A percentile compares a stretch with the other conserved stretches of the same genome.
Evolutionary conservation across 2,113 vertebrate genomes (phyloP).

Genomic region (Elgaria multicarinata): DNA sequence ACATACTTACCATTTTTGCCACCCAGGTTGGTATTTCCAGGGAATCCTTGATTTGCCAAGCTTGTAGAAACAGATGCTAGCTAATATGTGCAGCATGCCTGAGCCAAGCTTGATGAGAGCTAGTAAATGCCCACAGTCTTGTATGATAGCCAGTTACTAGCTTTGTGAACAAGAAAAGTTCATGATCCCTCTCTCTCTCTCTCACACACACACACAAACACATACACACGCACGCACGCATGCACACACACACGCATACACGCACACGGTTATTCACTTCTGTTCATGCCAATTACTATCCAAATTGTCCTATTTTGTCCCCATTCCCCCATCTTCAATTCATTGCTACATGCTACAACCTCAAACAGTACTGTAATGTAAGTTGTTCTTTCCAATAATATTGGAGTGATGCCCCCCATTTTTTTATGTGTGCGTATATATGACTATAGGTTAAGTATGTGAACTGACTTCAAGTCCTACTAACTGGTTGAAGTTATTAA

Average conservation of each 20-base stretch:
- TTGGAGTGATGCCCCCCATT: not conserved
- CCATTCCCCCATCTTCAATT: not conserved
- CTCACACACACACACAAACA: too few relatives aligned
- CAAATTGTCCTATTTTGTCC: not conserved
- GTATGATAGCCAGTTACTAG: not conserved
- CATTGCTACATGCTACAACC: not conserved
- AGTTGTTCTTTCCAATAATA: not conserved
- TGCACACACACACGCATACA: accelerated
- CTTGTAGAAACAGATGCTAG: not conserved
- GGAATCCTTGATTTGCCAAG: not conserved
- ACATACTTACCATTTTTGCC: not conserved
- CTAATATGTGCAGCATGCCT: not conserved
- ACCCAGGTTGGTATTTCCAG: not conserved
- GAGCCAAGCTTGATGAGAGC: not conserved
- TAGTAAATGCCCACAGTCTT: too few relatives aligned
- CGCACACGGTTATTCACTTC: not conserved
- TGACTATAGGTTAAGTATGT: not conserved
- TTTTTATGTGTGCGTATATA: too few relatives aligned
- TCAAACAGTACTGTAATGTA: not conserved
- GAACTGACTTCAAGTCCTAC: not conserved
- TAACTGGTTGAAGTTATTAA: not conserved
- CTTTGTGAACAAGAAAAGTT: not conserved
- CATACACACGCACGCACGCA: too few relatives aligned
- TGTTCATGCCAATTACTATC: not conserved
- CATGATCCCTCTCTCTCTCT: not conserved